Conservation (phyloP, 2,888 invertebrate species). For the Eudasyphora cyanicolor region DNA sequence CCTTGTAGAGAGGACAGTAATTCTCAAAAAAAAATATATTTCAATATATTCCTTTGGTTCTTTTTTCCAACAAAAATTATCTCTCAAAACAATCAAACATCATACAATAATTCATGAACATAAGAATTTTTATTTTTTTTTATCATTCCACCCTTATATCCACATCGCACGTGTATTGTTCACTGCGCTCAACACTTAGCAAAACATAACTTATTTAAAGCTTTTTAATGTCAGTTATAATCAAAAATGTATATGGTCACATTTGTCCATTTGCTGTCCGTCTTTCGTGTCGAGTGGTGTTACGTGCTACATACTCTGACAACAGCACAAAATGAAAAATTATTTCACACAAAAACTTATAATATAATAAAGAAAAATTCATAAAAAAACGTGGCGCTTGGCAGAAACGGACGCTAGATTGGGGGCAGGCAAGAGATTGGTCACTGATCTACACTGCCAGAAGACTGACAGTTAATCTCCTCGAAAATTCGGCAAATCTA, state of each 20-base stretch:
- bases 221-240: conserved; percentile 65
- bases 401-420: background rate
- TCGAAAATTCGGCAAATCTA: no score
- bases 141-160: no score
- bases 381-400: conserved; percentile 12
- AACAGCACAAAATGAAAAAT: conserved; percentile 18
- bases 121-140: no score
- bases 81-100: no score
- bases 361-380: conserved; percentile 32
- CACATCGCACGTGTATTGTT: conserved; percentile 12
- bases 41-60: no score
- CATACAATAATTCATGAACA: no score
- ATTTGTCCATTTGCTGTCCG: background rate
- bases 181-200: conserved; percentile 53
- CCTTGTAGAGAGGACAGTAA: no score
- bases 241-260: conserved; percentile 38
- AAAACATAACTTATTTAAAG: conserved; percentile 64
- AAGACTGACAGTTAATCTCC: no score
- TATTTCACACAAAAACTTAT: conserved; percentile 12
- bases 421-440: background rate
- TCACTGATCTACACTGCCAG: no score
- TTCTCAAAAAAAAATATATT: no score
- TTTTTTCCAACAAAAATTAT: no score
- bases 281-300: conserved; percentile 7
- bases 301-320: background rate